Evolutionary conservation across 2,113 vertebrate genomes (phyloP).

Genomic region (Sinocyclocheilus grahami): DNA sequence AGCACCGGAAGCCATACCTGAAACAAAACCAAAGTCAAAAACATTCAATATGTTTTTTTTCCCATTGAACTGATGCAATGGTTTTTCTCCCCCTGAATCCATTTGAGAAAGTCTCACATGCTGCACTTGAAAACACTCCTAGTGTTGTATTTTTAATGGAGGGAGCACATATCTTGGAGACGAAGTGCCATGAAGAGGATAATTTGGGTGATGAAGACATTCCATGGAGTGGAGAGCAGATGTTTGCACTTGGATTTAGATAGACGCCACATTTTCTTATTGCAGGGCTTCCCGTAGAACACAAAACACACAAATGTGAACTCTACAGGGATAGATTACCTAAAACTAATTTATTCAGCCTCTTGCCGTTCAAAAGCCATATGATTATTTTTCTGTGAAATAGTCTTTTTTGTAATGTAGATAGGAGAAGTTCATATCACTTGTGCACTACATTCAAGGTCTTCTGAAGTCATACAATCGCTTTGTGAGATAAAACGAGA

Average conservation of each 20-base stretch:
- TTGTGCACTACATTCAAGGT: too few species aligned
- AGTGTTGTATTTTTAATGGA: constrained; percentile 16
- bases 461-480: too few species aligned
- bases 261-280: background rate
- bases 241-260: too few species aligned
- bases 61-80: background rate
- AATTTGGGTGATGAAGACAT: background rate
- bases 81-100: background rate
- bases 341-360: background rate
- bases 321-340: background rate
- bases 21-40: constrained; percentile 5
- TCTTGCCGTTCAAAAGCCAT: background rate
- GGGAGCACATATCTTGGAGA: background rate
- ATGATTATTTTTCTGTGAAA: background rate
- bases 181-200: constrained; percentile 11
- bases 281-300: background rate
- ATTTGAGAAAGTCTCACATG: background rate
- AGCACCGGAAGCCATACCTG: background rate
- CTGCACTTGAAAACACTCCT: background rate
- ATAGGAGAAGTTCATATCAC: too few species aligned
- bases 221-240: too few species aligned
- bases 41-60: background rate
- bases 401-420: background rate
- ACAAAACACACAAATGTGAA: background rate
- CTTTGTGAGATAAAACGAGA: too few species aligned